Percentiles rank a stretch among this genome's conserved stretches.
Evolutionary conservation across 2,797 vertebrate species (phyloP).

Genomic region (Pangasius larnaudii): DNA sequence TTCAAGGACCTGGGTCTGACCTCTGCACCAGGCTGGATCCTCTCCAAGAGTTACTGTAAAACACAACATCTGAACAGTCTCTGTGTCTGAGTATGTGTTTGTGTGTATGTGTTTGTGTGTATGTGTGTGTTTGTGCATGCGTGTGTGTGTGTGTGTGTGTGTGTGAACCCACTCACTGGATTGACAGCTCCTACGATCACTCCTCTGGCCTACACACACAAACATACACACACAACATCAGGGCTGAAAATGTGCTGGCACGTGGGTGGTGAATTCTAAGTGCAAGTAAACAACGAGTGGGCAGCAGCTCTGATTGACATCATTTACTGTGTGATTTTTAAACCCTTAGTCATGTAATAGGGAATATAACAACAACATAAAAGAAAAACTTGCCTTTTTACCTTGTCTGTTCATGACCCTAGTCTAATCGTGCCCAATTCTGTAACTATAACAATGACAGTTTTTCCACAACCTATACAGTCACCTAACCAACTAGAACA

Average conservation of each 20-base stretch:
- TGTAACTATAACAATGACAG: background rate
- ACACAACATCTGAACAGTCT: slow-evolving; percentile 13
- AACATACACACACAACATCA: slow-evolving; percentile 23
- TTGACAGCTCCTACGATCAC: slow-evolving; percentile 44
- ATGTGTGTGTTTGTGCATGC: slow-evolving; percentile 7
- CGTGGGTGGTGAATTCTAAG: slow-evolving; percentile 46
- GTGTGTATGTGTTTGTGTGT: slow-evolving; percentile 8
- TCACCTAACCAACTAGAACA: background rate
- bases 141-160: slow-evolving; percentile 13
- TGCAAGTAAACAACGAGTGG: slow-evolving; percentile 43
- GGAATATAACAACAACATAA: background rate
- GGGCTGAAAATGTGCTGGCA: slow-evolving; percentile 38
- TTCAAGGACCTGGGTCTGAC: slow-evolving; percentile 20
- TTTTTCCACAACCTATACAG: background rate
- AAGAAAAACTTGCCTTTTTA: background rate
- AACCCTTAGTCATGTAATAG: slow-evolving; percentile 28
- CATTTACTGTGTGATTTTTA: slow-evolving; percentile 34
- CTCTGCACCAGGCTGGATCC: background rate
- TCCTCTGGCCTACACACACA: slow-evolving; percentile 30
- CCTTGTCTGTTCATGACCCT: background rate
- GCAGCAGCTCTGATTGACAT: slow-evolving; percentile 40
- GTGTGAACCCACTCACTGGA: slow-evolving; percentile 17
- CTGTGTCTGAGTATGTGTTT: slow-evolving; percentile 15
- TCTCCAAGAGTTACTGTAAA: slow-evolving; percentile 12
- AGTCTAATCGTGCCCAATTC: background rate